Percentiles rank a stretch among this genome's conserved stretches.
These are phyloP conservation scores for Hippocampus comes DNA, from an alignment of 2,113 vertebrate species.

Conservation along the genomic window DNA sequence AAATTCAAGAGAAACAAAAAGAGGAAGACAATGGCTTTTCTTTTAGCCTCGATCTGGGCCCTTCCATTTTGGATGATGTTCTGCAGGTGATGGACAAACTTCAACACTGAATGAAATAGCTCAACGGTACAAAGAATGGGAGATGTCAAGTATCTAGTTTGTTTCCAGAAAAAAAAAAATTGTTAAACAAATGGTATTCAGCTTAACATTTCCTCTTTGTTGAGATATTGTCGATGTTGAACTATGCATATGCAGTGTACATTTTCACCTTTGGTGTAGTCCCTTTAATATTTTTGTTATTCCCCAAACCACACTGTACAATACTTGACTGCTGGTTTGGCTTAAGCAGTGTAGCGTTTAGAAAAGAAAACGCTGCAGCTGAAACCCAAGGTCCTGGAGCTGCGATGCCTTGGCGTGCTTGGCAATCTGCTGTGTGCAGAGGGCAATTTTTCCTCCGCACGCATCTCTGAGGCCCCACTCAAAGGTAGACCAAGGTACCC, in stretches of 20 bases:
- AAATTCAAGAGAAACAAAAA: conserved; percentile 31
- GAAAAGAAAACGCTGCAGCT: conserved; percentile 53
- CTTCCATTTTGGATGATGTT: conserved; percentile 90
- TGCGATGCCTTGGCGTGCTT: conserved; percentile 61
- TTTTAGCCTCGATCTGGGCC: conserved; percentile 83
- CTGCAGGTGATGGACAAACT: conserved; percentile 86
- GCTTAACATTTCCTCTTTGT: neutral
- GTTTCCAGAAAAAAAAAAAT: neutral
- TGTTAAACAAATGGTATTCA: neutral
- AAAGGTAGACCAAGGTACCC: conserved; percentile 62
- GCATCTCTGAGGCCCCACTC: conserved; percentile 62
- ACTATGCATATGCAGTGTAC: conserved; percentile 12
- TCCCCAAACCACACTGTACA: conserved; percentile 24
- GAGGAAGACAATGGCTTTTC: conserved; percentile 66
- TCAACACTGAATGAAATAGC: conserved; percentile 56
- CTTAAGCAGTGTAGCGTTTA: conserved; percentile 57
- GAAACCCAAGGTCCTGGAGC: conserved; percentile 60
- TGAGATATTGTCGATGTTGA: conserved; percentile 11
- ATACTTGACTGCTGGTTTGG: conserved; percentile 49
- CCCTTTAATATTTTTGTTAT: conserved; percentile 27
- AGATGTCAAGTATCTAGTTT: neutral
- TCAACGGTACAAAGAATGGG: neutral
- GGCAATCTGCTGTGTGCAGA: conserved; percentile 64
- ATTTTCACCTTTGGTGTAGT: conserved; percentile 32
- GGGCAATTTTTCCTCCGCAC: conserved; percentile 65